Conservation (phyloP, 37 sponge, comb jelly and placozoan genomes). For the Cladorhizidae sp. region DNA sequence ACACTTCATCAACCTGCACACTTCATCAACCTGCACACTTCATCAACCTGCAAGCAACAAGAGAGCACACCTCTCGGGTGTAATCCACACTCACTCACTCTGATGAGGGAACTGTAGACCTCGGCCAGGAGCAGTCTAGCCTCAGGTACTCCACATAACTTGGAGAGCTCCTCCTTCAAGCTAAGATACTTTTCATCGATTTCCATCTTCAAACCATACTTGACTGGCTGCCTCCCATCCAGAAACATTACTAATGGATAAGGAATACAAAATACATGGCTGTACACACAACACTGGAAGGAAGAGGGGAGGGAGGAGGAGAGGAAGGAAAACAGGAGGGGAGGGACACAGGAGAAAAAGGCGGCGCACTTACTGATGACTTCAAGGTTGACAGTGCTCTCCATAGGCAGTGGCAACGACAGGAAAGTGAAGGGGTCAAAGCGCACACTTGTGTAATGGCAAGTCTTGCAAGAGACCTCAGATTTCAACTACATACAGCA, state of each 20-base stretch:
- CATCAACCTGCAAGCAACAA: too few species aligned
- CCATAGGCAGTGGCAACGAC: constrained; percentile 96
- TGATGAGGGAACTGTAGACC: constrained; percentile 41
- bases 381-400: constrained; percentile 82
- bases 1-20: too few species aligned
- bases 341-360: too few species aligned
- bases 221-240: constrained; percentile 78
- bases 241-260: constrained; percentile 69
- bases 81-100: constrained; percentile 59
- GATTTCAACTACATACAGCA: constrained; percentile 76
- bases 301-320: background rate
- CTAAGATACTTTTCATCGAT: constrained; percentile 69
- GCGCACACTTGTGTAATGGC: constrained; percentile 78
- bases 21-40: too few species aligned
- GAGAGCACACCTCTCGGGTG: too few species aligned
- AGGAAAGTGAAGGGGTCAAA: constrained; percentile 99
- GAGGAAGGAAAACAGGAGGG: background rate
- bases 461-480: constrained; percentile 72
- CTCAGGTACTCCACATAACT: constrained; percentile 36
- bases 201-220: constrained; percentile 76
- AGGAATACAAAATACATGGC: background rate
- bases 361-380: constrained; percentile 55
- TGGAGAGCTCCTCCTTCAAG: constrained; percentile 57
- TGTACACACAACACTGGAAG: too few species aligned
- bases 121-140: constrained; percentile 63